phyloP scores from a whole-genome alignment of 92 coral and sea anemone genomes.

The Siderastrea siderea region DNA sequence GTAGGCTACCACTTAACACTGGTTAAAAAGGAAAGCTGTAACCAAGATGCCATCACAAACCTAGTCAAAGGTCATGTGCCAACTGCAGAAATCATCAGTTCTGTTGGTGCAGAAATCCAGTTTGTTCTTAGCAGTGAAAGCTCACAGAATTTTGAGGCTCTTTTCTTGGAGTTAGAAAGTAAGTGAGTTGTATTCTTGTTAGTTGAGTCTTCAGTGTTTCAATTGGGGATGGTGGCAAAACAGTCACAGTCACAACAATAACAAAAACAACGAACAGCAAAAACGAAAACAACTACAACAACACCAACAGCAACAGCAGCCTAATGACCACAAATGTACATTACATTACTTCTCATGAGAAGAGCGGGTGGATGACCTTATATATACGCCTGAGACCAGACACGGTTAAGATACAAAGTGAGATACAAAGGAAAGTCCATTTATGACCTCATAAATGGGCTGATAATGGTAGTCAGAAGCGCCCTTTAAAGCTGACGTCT shows the following conservation, averaged over 20 bases:
- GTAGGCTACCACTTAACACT: slow-evolving; percentile 95
- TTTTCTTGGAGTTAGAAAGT: slow-evolving; percentile 90
- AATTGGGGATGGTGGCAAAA: too few species aligned
- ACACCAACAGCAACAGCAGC: too few species aligned
- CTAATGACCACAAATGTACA: too few species aligned
- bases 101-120: slow-evolving; percentile 94
- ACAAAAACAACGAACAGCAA: background rate
- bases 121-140: slow-evolving; percentile 86
- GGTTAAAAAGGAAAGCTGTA: slow-evolving; percentile 78
- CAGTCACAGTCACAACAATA: background rate
- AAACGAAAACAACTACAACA: too few species aligned
- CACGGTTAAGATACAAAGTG: too few species aligned
- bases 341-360: too few species aligned
- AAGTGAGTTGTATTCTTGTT: slow-evolving; percentile 1
- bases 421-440: too few species aligned
- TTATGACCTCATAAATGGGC: too few species aligned
- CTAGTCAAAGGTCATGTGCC: slow-evolving; percentile 76
- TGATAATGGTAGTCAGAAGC: too few species aligned
- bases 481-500: too few species aligned
- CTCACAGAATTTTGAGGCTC: slow-evolving; percentile 78
- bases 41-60: slow-evolving; percentile 68
- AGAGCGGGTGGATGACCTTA: too few species aligned
- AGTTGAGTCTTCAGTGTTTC: background rate
- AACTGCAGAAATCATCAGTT: slow-evolving; percentile 86
- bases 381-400: too few species aligned